Evolutionary conservation across 2,113 vertebrate species (phyloP), one percentile per base, ranked within the genome.

Genomic region (Cepphus grylle): DNA sequence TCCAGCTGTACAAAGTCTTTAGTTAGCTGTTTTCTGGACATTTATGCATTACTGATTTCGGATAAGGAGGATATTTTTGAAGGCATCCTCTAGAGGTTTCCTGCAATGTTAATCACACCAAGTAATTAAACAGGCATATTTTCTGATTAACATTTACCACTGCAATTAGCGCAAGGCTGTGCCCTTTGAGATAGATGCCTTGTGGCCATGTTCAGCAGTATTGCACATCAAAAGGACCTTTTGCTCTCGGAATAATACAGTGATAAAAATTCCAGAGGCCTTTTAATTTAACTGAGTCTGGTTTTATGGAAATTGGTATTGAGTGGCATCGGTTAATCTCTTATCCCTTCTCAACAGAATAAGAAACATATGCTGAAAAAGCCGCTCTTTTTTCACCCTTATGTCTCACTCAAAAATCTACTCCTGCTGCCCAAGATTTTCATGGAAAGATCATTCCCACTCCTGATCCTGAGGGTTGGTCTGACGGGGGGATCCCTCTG

Each of bases 41-140:
- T 77, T 90, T 81, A 50, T 78, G 18, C 93, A 58, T 73, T 88
- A 52, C 88, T 76, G 84, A 84, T 91, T 95, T 89, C 70, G 74
- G 93, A 88, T 87, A 92, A 83, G 53, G 30, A 94, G 50, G 69
- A 30, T 81, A 73, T 90, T 84, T 95, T 87, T 95, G 52, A 96
- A 88, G 85, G 34, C 78, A 83, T 83, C 80, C 87, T 94, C 73
- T 85, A 81, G 83, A 96, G 74, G 86, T 91, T 96, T 96, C 92
- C 90, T 86, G 88, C 86, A 88, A 93, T 93, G 93, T 95, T 96
- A 96, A 97, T 96, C 95, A 93, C 96, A 90, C 63, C 40, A 67
- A 96, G 90, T 90, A 96, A 97, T 97, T 97, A 97, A 97, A 79
- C 73, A 81, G 91, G 63, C 96, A 63, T 94, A 93, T 96, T 96